phyloP scores from a whole-genome alignment of 2,113 vertebrate genomes.

The Falco punctatus region DNA sequence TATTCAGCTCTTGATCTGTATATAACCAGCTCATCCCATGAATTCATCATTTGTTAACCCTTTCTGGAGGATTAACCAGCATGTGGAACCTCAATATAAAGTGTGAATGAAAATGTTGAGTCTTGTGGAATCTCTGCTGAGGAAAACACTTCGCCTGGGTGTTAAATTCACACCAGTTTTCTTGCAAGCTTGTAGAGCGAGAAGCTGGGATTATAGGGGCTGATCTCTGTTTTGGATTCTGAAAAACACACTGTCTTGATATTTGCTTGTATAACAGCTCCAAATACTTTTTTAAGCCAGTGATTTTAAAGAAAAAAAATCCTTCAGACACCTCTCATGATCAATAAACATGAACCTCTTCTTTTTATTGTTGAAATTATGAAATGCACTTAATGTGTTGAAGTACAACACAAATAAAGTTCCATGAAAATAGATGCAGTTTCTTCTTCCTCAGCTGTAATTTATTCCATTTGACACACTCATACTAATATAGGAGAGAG shows the following conservation, averaged over 20 bases:
- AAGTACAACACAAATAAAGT: constrained; percentile 17
- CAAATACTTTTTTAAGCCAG: constrained; percentile 12
- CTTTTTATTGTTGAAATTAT: constrained; percentile 36
- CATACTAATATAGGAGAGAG: neutral
- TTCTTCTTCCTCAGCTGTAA: constrained; percentile 8
- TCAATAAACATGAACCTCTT: constrained; percentile 47
- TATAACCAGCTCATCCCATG: neutral
- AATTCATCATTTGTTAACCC: neutral
- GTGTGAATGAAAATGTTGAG: neutral
- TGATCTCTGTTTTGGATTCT: neutral
- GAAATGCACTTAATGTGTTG: constrained; percentile 6
- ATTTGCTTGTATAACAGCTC: constrained; percentile 12
- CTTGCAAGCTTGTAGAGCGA: neutral
- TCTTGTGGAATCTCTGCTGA: neutral
- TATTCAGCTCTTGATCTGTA: neutral
- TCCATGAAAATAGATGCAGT: neutral
- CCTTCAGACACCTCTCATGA: neutral
- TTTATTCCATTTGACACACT: constrained; percentile 25
- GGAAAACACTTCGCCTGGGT: neutral
- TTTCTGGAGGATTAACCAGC: constrained; percentile 5
- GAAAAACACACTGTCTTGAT: neutral
- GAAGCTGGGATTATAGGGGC: neutral
- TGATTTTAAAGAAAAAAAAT: neutral
- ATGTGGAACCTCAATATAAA: neutral
- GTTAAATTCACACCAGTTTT: constrained; percentile 2